phyloP scores from a whole-genome alignment of 2,888 invertebrate species.

The Leptopterna dolabrata region DNA sequence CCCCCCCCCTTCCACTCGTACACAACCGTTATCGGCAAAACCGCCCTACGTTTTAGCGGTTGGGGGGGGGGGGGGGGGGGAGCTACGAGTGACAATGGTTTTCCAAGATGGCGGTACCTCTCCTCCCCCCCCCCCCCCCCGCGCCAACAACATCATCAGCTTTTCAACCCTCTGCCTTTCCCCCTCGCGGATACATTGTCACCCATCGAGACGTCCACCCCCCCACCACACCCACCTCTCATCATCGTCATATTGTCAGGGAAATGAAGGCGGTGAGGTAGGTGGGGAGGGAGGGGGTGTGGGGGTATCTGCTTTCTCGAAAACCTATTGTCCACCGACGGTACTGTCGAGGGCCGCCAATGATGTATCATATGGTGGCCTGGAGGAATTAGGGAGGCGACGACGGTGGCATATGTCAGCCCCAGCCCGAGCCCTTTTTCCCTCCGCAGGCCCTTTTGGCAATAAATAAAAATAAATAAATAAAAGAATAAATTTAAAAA shows the following conservation, averaged over 20 bases:
- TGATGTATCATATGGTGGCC: slow-evolving; percentile 8
- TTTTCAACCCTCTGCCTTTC: too few relatives aligned
- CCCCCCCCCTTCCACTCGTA: too few relatives aligned
- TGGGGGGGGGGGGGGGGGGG: too few relatives aligned
- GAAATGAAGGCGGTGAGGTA: slow-evolving; percentile 25
- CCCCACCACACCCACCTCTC: background rate
- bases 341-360: background rate
- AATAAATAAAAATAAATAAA: too few relatives aligned
- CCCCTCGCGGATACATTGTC: slow-evolving; percentile 49
- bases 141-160: too few relatives aligned
- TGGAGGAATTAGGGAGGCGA: background rate
- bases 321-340: background rate
- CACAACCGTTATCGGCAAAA: background rate
- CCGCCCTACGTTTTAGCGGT: background rate
- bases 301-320: background rate
- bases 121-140: background rate
- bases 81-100: background rate
- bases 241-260: slow-evolving; percentile 15
- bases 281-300: background rate
- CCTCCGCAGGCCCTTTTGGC: too few relatives aligned
- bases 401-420: slow-evolving; percentile 21
- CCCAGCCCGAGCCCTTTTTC: background rate
- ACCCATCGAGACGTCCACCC: background rate
- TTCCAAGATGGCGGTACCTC: slow-evolving; percentile 12
- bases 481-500: too few relatives aligned